Base-by-base conservation (phyloP, 2,888 invertebrate genomes). In the Odontocolon sp. region DNA sequence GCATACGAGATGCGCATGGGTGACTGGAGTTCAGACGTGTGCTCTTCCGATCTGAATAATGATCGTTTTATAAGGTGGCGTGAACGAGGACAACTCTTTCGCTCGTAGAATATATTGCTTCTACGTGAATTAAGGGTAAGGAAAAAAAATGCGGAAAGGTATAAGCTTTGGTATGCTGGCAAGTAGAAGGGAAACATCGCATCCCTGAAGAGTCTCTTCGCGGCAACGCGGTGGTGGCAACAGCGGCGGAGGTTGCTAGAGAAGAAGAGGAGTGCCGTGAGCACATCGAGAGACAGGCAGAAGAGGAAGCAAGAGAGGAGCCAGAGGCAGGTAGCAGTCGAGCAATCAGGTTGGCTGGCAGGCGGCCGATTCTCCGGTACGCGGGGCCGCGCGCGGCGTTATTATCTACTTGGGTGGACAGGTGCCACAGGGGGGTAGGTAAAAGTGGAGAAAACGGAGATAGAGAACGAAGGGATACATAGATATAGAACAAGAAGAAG, bases 341-440 rank as follows among this genome's bases (percentile, higher is more conserved):
- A 82, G 84, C 83, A 85, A 84, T 85, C 86, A 85, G 85, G 85
- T 82, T 82, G 67, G 75, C 77, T 76, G 71, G 63, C 67, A 67
- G 70, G 69, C 71, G 80, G 73, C 77, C 74, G 84, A 80, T 82
- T 85, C 81, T 72, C 61, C 42, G 61, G 71, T 63, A 71, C 33
- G 76, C 71, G 47, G 67, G 63, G 47, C 70, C 64, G 67, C 61
- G 71, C 81, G 85, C 83, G 82, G 86, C 85, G 85, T 88, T 87
- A 87, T 87, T 87, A 86, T 85, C 85, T 82, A 84, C 84, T 82
- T 83, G 84, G 87, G 87, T 87, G 85, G 88, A 88, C 87, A 88
- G 87, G 87, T 86, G 87, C 85, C 86, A 84, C 81, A 72, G 77
- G 83, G 82, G 80, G 82, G 79, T 56, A 31, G 31, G 36, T n/a